phyloP scores from a whole-genome alignment of 2,797 vertebrate genomes.

The Balearica regulorum region DNA sequence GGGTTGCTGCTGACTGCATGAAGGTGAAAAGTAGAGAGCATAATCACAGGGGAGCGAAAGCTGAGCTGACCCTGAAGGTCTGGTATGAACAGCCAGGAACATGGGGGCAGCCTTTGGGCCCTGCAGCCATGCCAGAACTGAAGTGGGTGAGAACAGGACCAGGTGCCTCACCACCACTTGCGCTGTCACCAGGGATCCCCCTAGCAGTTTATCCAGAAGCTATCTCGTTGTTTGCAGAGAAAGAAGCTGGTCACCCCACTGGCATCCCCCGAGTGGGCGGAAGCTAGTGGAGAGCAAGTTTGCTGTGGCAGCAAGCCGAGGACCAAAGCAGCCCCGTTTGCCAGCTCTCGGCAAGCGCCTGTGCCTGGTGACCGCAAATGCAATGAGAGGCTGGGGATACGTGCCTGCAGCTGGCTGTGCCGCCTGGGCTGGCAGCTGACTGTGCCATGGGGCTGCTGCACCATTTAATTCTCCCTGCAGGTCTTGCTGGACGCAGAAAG shows the following conservation, averaged over 20 bases:
- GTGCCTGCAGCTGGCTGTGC: neutral
- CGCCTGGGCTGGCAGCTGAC: neutral
- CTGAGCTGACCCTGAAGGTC: neutral
- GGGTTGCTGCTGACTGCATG: neutral
- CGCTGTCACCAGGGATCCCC: neutral
- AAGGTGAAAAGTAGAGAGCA: neutral
- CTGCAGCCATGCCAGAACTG: neutral
- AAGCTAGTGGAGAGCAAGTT: neutral
- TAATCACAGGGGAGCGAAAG: accelerated
- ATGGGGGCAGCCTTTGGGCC: neutral
- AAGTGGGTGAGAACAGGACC: neutral
- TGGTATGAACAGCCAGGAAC: neutral
- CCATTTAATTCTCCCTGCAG: neutral
- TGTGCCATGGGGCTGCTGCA: neutral
- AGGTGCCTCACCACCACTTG: neutral
- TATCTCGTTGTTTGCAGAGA: neutral
- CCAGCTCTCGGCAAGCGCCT: neutral
- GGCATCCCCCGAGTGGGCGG: accelerated
- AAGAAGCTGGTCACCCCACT: neutral
- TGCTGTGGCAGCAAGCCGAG: neutral
- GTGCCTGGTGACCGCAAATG: neutral
- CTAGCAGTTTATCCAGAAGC: neutral
- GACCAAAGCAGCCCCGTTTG: neutral
- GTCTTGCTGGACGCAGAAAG: neutral
- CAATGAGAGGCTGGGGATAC: neutral